Conservation (phyloP, 1,140 invertebrate species). For the Centruroides sculpturatus region DNA sequence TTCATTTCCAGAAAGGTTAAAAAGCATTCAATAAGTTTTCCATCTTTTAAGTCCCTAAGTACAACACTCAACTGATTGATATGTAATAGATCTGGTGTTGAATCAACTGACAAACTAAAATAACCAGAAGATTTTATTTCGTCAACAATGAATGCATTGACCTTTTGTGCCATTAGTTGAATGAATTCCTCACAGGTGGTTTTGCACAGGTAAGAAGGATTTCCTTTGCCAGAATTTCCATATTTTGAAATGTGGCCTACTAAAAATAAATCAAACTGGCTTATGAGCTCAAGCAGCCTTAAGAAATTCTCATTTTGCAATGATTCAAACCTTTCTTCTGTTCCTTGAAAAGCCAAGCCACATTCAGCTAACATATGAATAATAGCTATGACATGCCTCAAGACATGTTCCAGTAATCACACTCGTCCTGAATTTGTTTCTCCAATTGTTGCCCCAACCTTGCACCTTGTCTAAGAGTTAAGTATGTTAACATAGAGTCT, state of each 20-base stretch:
- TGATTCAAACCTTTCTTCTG: conserved; percentile 18
- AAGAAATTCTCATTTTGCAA: conserved; percentile 18
- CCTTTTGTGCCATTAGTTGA: not conserved
- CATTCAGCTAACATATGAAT: conserved; percentile 16
- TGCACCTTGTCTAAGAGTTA: too few relatives aligned
- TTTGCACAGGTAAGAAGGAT: conserved; percentile 2
- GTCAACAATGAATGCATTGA: not conserved
- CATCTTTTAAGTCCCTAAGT: too few relatives aligned
- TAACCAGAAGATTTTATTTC: conserved; percentile 3
- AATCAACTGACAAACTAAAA: not conserved
- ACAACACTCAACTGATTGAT: too few relatives aligned
- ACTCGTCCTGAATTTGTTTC: not conserved
- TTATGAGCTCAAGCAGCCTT: conserved; percentile 16
- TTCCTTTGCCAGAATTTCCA: conserved; percentile 8
- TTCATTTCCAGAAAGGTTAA: too few relatives aligned
- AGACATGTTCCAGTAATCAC: conserved; percentile 11
- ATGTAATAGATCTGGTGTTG: too few relatives aligned
- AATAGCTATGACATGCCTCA: conserved; percentile 12
- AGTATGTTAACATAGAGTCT: too few relatives aligned
- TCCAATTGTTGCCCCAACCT: too few relatives aligned
- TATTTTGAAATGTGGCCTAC: conserved; percentile 8
- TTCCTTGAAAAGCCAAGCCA: conserved; percentile 16
- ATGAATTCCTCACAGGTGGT: conserved; percentile 2
- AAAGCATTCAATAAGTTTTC: too few relatives aligned
- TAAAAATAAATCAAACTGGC: conserved; percentile 17